Evolutionary conservation across 2,113 vertebrate genomes (phyloP), one percentile per base, ranked within the genome.

Genomic region (Diphyllodes magnificus): DNA sequence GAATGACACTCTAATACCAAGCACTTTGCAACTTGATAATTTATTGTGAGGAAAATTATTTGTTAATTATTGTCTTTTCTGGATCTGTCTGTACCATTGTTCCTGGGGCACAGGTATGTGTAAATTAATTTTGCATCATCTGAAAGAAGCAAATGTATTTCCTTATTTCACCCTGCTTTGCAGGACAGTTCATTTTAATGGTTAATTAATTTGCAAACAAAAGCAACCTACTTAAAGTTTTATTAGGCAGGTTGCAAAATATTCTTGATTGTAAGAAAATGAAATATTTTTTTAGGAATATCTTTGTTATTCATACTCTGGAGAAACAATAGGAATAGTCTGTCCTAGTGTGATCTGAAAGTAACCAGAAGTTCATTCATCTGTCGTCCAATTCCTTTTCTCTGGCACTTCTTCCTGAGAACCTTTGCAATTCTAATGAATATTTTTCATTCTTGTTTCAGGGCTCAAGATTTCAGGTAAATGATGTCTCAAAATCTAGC

Each of bases 61-160:
- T 28, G 23, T 50, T 86, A 96, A 93, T 92, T 44, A 80, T 39
- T 81, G 44, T 63, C 47, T 92, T 92, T 83, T 94, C 80, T 90
- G 56, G 13, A 10, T 47, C 42, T 70, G 22, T 66, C 82, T 60
- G 30, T 86, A 23, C 76, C 44, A 30, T 80, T 83, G 42, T 54
- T 93, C 56, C 33, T 25, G 39, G 11, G 45, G 19, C 25, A 82
- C 3, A 56, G 25, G 50, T 77, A 28, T 21, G 35, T 28, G n/a
- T 69, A 69, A 80, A 73, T 54, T 57, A 39, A 24, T 88, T 88
- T 93, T 88, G 75, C 51, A 51, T 61, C 44, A 53, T 80, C 40
- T 47, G 37, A 66, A 57, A 57, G 31, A 80, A 27, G 30, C 16
- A 71, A 73, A 4, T 12, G 0, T 49, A 21, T 85, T 72, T 87